Evolutionary conservation across 2,797 vertebrate species (phyloP).

Genomic region (Atherinosoma microstoma): DNA sequence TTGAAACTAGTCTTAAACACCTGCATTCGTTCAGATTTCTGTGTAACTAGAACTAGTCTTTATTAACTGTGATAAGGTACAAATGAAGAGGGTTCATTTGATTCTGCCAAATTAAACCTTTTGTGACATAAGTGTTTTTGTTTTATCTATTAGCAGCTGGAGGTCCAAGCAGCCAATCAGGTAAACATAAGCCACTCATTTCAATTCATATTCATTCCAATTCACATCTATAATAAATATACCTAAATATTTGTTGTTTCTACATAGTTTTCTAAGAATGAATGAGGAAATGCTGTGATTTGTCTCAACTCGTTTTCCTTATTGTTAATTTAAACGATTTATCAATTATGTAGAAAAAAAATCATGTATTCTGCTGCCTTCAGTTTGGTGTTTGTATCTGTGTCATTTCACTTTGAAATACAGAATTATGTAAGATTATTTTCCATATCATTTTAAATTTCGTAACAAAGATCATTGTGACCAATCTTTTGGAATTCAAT

Average conservation of each 20-base stretch:
- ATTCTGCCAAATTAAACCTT: background rate
- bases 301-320: background rate
- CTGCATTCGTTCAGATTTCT: background rate
- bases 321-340: background rate
- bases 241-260: background rate
- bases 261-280: background rate
- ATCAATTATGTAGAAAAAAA: background rate
- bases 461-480: background rate
- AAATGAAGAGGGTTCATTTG: background rate
- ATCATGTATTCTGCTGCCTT: background rate
- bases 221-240: background rate
- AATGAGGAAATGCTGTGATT: too few relatives aligned
- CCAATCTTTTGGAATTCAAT: background rate
- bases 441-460: background rate
- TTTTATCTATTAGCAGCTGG: constrained; percentile 48
- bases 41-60: background rate
- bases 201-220: background rate
- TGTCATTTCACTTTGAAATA: background rate
- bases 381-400: background rate
- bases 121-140: background rate
- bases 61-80: background rate
- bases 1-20: background rate
- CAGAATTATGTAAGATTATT: background rate
- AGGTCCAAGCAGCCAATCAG: constrained; percentile 52
- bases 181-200: background rate